A percentile compares a stretch with the other conserved stretches of the same genome.
Evolutionary conservation across 1,140 invertebrate genomes (phyloP).

Genomic region (Pseudomyrmex gracilis): DNA sequence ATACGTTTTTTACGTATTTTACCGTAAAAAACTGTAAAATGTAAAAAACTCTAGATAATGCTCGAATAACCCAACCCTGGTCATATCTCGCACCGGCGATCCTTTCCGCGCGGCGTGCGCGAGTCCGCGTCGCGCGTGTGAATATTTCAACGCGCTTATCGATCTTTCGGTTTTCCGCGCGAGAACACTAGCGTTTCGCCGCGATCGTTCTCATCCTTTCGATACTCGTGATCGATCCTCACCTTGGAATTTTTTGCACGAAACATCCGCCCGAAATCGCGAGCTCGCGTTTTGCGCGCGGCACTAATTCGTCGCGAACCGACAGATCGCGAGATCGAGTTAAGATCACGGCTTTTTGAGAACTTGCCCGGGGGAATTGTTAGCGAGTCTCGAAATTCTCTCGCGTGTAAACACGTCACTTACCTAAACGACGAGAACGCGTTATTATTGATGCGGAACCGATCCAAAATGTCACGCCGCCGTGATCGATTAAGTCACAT

Average conservation of each 20-base stretch:
- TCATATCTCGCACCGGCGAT: constrained; percentile 6
- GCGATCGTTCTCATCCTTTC: constrained; percentile 1
- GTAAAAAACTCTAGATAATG: no score
- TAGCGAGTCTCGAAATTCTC: background rate
- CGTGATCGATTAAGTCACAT: background rate
- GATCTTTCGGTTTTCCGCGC: constrained; percentile 69
- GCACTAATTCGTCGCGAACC: background rate
- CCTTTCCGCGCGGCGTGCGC: background rate
- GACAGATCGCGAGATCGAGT: no score
- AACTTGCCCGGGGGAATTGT: background rate
- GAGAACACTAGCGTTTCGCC: constrained; percentile 18
- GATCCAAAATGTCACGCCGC: constrained; percentile 9
- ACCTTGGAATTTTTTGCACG: background rate
- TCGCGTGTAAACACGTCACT: background rate
- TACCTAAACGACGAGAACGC: background rate
- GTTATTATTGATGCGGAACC: background rate
- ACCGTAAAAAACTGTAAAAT: no score
- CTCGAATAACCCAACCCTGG: no score
- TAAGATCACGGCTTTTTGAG: background rate
- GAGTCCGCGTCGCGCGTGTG: constrained; percentile 33
- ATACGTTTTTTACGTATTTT: no score
- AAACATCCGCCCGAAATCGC: background rate
- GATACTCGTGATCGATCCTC: background rate
- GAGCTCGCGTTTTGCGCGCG: background rate
- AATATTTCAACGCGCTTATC: constrained; percentile 69